phyloP scores from a whole-genome alignment of 2,797 vertebrate genomes.

The Pantherophis alleghaniensis region DNA sequence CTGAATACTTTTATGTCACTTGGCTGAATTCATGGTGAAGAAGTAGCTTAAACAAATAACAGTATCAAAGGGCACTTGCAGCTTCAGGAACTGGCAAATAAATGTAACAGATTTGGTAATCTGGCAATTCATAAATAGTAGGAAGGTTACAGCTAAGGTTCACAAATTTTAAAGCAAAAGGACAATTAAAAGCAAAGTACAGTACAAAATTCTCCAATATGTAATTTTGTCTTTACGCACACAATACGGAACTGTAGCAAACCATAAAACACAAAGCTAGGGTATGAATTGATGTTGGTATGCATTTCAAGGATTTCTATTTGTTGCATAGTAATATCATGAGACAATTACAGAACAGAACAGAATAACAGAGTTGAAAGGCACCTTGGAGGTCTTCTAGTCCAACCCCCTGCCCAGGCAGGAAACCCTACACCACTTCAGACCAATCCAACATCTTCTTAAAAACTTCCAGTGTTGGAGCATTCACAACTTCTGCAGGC shows the following conservation, averaged over 20 bases:
- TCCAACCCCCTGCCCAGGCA: no score
- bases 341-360: neutral
- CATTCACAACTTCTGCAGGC: no score
- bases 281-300: conserved; percentile 32
- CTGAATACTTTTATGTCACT: conserved; percentile 45
- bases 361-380: no score
- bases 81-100: neutral
- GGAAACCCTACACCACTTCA: no score
- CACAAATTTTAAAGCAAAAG: neutral
- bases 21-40: conserved; percentile 55
- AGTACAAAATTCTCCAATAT: neutral
- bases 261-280: neutral
- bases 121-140: neutral
- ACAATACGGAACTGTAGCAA: conserved; percentile 9
- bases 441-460: no score
- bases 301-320: conserved; percentile 29
- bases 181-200: neutral
- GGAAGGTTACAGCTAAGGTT: neutral
- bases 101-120: no score
- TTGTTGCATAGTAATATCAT: conserved; percentile 27
- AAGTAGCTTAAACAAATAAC: conserved; percentile 51
- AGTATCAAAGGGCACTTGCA: neutral
- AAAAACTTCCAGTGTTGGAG: no score
- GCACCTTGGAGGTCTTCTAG: no score
- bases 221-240: neutral